These are phyloP conservation scores for Piscicola geometra DNA, from an alignment of 2,888 invertebrate species.

Conservation along the genomic window DNA sequence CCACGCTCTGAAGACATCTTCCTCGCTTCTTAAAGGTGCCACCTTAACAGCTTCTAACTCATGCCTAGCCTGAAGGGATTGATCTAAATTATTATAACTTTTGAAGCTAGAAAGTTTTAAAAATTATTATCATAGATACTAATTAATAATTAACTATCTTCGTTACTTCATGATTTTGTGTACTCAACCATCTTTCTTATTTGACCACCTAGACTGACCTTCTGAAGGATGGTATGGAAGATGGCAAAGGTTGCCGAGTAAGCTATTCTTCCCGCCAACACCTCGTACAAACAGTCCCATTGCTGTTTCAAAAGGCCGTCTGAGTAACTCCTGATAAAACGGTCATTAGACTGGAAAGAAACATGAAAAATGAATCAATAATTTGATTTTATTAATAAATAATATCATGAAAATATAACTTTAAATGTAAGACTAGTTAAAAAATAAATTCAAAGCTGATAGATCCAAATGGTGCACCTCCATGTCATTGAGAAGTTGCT, in stretches of 20 bases:
- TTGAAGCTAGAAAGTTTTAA: no score
- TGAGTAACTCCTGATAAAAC: not conserved
- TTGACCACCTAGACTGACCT: no score
- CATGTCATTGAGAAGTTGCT: conserved; percentile 7
- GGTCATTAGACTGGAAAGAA: not conserved
- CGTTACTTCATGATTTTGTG: no score
- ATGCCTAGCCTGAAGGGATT: conserved; percentile 2
- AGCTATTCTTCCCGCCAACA: not conserved
- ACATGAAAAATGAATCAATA: no score
- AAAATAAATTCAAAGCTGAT: not conserved
- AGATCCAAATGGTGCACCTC: not conserved
- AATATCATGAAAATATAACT: no score
- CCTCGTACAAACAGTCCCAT: conserved; percentile 15
- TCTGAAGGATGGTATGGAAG: not conserved
- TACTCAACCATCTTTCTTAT: no score
- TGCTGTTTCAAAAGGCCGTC: not conserved
- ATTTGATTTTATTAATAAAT: no score
- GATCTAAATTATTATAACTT: no score
- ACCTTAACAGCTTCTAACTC: not conserved
- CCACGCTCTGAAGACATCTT: not conserved
- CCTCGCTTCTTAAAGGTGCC: not conserved
- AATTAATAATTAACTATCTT: no score
- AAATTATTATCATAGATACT: no score
- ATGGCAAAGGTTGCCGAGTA: not conserved
- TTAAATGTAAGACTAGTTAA: no score